Percentiles rank a stretch among this genome's conserved stretches.
Evolutionary conservation across 2,797 vertebrate genomes (phyloP).

Genomic region (Hippoglossus hippoglossus): DNA sequence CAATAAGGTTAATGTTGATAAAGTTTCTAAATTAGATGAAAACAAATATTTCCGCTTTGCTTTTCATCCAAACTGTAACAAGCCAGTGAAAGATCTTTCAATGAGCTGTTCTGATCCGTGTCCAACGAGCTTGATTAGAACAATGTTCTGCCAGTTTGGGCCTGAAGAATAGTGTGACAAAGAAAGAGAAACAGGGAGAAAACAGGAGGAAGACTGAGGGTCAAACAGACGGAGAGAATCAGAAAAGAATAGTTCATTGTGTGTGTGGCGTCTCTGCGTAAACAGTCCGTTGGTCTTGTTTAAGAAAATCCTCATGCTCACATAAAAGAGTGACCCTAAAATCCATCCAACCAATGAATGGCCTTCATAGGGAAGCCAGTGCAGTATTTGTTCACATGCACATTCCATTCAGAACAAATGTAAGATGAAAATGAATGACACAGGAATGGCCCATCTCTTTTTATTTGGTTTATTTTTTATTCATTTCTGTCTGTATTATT

Average conservation of each 20-base stretch:
- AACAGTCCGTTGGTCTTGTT: conserved; percentile 49
- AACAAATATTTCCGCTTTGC: background rate
- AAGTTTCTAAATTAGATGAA: conserved; percentile 17
- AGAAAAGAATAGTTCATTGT: conserved; percentile 72
- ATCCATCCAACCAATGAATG: conserved; percentile 63
- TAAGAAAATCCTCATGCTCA: conserved; percentile 52
- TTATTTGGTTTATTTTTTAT: background rate
- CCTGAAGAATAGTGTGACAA: conserved; percentile 36
- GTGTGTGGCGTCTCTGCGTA: conserved; percentile 59
- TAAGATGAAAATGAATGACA: no score
- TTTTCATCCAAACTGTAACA: conserved; percentile 36
- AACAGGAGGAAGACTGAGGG: conserved; percentile 34
- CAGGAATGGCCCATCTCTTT: no score
- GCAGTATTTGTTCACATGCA: conserved; percentile 30
- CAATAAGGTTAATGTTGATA: conserved; percentile 15
- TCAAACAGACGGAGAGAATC: conserved; percentile 47
- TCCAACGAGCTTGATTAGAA: conserved; percentile 69
- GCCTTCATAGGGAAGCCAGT: conserved; percentile 27
- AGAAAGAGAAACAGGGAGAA: conserved; percentile 33
- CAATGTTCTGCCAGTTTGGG: conserved; percentile 59
- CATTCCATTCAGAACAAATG: conserved; percentile 34
- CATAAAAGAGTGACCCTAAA: conserved; percentile 67
- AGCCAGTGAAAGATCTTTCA: conserved; percentile 41
- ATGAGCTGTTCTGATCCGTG: conserved; percentile 51
- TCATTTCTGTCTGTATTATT: background rate